Evolutionary conservation across 2,113 vertebrate species (phyloP), one percentile per base, ranked within the genome.

Genomic region (Haliaeetus leucogaster): DNA sequence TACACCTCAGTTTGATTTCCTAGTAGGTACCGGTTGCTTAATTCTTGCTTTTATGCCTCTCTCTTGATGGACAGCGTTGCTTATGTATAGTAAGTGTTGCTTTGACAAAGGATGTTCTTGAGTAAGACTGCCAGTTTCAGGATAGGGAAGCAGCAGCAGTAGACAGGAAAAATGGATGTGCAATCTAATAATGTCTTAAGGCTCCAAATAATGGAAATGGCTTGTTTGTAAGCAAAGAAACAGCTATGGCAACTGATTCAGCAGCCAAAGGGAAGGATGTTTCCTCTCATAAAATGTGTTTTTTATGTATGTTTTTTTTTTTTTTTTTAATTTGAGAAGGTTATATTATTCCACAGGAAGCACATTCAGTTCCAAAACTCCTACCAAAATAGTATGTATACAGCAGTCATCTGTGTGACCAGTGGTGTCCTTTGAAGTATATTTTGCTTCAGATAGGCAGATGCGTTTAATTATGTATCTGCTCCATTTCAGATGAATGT

Each of bases 291-390:
- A 38, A 91, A 74, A 71, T 40, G 23, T 67, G 40, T 0, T 13
- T 13, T 95, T 77, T 82, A 53, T 88, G 40, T 42, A 21, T 27
- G 6, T 13, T 48, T 5, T n/a, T 4, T 34, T 30, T 58, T 58
- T 80, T 40, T 61, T 84, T 73, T 82, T 65, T 30, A n/a, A 72
- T 82, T 81, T 67, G 45, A 56, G 86, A 79, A 67, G 45, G 32
- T 82, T 94, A 12, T 63, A 21, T 68, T 94, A 59, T 88, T 92
- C 79, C 90, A 90, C 67, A 86, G 86, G 90, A 95, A 94, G 55
- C 50, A 62, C 45, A 32, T 62, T 79, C 58, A 53, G 32, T 86
- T 86, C 82, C 73, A 50, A 66, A 88, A 58, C 63, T 90, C n/a
- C 38, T 84, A 84, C 83, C 56, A 62, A 68, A 92, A n/a, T 34